phyloP scores from a whole-genome alignment of 2,113 vertebrate genomes.

The Vicugna pacos region DNA sequence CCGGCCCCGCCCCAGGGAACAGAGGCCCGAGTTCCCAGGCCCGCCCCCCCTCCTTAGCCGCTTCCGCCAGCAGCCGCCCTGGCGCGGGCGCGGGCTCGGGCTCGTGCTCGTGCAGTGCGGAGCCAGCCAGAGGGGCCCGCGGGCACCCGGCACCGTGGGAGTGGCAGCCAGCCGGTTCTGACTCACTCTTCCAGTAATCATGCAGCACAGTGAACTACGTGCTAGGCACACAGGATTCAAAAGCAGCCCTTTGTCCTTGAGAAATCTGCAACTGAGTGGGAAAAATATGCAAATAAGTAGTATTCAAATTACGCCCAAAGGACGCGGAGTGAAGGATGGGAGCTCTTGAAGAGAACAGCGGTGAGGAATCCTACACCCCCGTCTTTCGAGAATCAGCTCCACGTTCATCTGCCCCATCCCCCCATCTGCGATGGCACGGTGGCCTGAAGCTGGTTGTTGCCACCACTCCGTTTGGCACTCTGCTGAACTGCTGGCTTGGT shows the following conservation, averaged over 20 bases:
- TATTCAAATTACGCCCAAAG: background rate
- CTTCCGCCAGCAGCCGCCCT: background rate
- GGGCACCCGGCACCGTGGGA: too few relatives aligned
- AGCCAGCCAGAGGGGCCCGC: background rate
- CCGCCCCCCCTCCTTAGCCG: too few relatives aligned
- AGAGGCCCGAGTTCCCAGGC: too few relatives aligned
- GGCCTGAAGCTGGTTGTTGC: background rate
- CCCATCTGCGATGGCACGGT: background rate
- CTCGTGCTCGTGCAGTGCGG: background rate
- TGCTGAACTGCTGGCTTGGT: too few relatives aligned
- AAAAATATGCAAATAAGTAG: background rate
- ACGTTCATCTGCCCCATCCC: background rate
- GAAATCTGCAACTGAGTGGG: background rate
- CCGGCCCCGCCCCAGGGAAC: too few relatives aligned
- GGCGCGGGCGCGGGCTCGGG: rapidly evolving
- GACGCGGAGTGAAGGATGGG: background rate
- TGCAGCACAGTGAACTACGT: rapidly evolving
- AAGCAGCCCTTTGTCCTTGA: background rate
- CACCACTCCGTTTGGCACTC: background rate
- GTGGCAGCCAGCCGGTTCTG: background rate
- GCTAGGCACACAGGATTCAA: background rate
- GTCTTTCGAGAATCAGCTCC: background rate
- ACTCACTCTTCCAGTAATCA: background rate
- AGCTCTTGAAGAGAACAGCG: background rate
- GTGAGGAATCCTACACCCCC: background rate